These are phyloP conservation scores for Parauchenoglanis punctatus DNA, from an alignment of 2,797 vertebrate genomes.

Conservation along the genomic window DNA sequence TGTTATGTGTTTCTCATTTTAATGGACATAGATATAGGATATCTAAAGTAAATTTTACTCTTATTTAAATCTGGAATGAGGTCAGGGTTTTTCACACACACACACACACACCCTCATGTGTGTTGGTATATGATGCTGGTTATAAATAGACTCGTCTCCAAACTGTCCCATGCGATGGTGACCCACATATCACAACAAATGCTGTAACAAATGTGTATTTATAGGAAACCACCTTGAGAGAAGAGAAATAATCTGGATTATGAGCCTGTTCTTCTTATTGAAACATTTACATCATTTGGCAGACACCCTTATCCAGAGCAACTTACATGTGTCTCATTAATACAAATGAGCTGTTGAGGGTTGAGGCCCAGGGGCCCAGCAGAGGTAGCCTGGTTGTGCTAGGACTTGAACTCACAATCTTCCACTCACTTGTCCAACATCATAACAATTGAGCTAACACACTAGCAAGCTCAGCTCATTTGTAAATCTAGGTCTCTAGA, in stretches of 20 bases:
- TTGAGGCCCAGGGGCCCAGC: too few species aligned
- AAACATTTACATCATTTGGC: neutral
- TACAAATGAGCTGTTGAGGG: too few species aligned
- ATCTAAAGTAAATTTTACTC: neutral
- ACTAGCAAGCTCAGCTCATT: neutral
- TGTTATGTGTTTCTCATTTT: neutral
- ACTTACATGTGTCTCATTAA: too few species aligned
- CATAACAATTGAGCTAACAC: neutral
- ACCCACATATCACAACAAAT: neutral
- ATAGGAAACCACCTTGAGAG: neutral
- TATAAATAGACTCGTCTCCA: neutral
- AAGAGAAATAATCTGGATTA: neutral
- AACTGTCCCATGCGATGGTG: neutral
- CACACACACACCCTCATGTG: too few species aligned
- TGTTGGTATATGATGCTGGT: neutral
- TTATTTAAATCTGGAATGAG: neutral
- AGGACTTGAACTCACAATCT: too few species aligned
- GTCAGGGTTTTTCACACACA: neutral
- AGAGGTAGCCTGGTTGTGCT: too few species aligned
- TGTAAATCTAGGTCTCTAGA: neutral
- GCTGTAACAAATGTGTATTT: neutral
- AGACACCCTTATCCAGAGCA: too few species aligned
- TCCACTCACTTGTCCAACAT: too few species aligned
- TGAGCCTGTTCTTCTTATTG: neutral
- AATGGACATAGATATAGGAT: neutral